Evolutionary conservation across 2,113 vertebrate species (phyloP).

Genomic region (Sturnira hondurensis): DNA sequence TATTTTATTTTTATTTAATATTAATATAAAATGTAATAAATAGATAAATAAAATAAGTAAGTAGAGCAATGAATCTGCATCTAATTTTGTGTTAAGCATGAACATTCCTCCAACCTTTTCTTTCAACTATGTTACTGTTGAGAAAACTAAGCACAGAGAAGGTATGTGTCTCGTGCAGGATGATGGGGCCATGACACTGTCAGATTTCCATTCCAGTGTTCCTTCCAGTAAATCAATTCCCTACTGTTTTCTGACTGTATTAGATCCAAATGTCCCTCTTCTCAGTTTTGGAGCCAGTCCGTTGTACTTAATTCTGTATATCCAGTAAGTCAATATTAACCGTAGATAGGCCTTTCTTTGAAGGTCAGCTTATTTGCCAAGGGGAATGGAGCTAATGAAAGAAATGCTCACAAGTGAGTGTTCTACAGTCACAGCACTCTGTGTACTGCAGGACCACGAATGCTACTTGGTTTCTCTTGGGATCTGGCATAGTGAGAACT

Average conservation of each 20-base stretch:
- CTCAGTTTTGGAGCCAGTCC: neutral
- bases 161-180: neutral
- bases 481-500: neutral
- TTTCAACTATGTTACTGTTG: neutral
- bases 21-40: neutral
- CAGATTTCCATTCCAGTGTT: neutral
- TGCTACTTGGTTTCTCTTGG: neutral
- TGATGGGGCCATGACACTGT: neutral
- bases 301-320: neutral
- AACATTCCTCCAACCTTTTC: neutral
- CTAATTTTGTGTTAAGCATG: too few species aligned
- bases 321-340: neutral
- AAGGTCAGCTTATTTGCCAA: neutral
- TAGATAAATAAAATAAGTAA: too few species aligned
- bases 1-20: conserved; percentile 1
- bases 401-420: neutral
- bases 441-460: neutral
- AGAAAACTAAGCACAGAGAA: neutral
- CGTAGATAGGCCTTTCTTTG: neutral
- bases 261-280: neutral
- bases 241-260: neutral
- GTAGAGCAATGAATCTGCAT: too few species aligned
- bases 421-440: neutral
- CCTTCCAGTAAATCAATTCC: neutral
- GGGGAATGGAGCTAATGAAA: neutral